Percentiles rank a stretch among this genome's conserved stretches.
phyloP scores from a whole-genome alignment of 2,888 invertebrate genomes.

The Psylliodes chrysocephalus region DNA sequence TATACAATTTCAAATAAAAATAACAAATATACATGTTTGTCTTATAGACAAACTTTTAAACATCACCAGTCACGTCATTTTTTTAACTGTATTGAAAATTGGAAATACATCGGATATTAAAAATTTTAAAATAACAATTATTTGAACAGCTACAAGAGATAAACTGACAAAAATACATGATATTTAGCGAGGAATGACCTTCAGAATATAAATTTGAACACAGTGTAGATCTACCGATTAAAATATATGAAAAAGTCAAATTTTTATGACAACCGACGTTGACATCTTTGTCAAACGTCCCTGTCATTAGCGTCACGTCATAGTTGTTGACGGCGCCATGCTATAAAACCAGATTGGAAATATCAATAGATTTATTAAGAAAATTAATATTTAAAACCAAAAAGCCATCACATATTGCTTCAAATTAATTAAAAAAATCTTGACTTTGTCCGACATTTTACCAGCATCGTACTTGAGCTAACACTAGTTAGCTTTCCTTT shows the following conservation, averaged over 20 bases:
- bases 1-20: neutral
- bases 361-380: neutral
- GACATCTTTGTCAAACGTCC: no score
- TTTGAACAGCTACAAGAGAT: no score
- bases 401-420: neutral
- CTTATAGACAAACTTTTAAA: neutral
- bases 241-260: neutral
- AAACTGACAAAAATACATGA: neutral
- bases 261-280: no score
- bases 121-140: no score
- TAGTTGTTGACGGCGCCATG: no score
- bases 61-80: neutral
- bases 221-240: neutral
- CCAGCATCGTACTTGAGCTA: neutral
- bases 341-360: no score
- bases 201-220: neutral
- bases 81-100: neutral
- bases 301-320: no score
- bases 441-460: no score
- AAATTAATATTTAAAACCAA: neutral
- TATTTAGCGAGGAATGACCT: neutral
- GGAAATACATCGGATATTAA: neutral
- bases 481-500: conserved; percentile 13
- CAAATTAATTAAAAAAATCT: neutral
- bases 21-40: neutral